Base-by-base conservation (phyloP, 2,888 invertebrate species). In the Agrochola litura region DNA sequence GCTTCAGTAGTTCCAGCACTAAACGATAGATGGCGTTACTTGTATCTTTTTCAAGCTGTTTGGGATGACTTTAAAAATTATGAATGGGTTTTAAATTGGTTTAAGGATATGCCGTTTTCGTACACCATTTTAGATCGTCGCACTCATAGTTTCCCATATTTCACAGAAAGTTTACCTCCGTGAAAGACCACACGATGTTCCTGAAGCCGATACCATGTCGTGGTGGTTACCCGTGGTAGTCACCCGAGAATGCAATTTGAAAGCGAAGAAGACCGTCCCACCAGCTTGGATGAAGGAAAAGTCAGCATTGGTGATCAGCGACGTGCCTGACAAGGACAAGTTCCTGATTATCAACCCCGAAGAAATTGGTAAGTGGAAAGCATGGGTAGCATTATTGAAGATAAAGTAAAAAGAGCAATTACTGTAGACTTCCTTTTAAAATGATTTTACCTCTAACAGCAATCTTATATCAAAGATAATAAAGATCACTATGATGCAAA, bases 291-390 rank as follows among this genome's bases (percentile, higher is more conserved):
- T 98, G 96, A 97, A 96, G 82, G 97, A 97, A 72, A 95, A 95
- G 66, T 96, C 96, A 58, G 96, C 97, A 74, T 90, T 97, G 1
- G 96, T 92, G 14, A 88, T 98, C 0, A 90, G 90, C 0, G 94
- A 97, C 76, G 93, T 98, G 88, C 97, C 98, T 0, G 92, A 90
- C 0, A 94, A 96, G 43, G 95, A 98, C 69, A 93, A 97, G 71
- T 98, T 98, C 90, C 97, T 98, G 69, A 98, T 99, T 75, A 97
- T 98, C 0, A 99, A 98, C 94, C 98, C 98, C 9, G 98, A 98
- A 90, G 98, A 98, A 95, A 98, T 98, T 82, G 98, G 98, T 98
- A 90, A 92, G 68, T 4, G 60, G 6, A 9, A 58, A 37, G 37
- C 37, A 37, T 37, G 3, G n/a, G n/a, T 19, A 61, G 9, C 10